Conservation (phyloP, 2,797 vertebrate species). For the Anguilla anguilla region DNA sequence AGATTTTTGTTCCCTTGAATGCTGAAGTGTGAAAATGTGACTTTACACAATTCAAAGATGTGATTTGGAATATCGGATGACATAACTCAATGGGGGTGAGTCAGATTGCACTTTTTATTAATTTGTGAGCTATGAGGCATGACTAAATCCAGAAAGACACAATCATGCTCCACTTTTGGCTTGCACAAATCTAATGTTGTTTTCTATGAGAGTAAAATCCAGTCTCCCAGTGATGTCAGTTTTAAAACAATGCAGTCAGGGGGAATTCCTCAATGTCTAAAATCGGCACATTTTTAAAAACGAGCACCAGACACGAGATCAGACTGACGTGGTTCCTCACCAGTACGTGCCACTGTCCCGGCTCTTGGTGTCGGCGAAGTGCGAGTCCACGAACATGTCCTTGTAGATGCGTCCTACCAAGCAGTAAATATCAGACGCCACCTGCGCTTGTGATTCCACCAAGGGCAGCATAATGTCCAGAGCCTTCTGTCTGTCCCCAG, state of each 20-base stretch:
- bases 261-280: not conserved
- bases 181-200: not conserved
- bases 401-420: slow-evolving; percentile 96
- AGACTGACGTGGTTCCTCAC: slow-evolving; percentile 69
- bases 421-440: slow-evolving; percentile 96
- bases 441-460: slow-evolving; percentile 87
- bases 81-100: slow-evolving; percentile 51
- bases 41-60: slow-evolving; percentile 43
- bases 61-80: slow-evolving; percentile 48
- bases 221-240: not conserved
- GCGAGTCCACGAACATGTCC: slow-evolving; percentile 94
- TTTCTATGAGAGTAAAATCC: not conserved
- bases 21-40: slow-evolving; percentile 37
- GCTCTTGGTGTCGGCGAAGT: slow-evolving; percentile 85
- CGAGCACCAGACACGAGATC: not conserved
- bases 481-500: slow-evolving; percentile 88
- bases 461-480: slow-evolving; percentile 93
- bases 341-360: slow-evolving; percentile 86
- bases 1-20: slow-evolving; percentile 57
- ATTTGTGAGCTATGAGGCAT: not conserved
- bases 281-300: not conserved
- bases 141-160: not conserved
- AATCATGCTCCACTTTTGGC: not conserved
- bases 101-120: not conserved
- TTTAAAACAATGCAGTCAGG: not conserved